Base-by-base conservation (phyloP, 2,888 invertebrate species). In the Limenitis camilla region DNA sequence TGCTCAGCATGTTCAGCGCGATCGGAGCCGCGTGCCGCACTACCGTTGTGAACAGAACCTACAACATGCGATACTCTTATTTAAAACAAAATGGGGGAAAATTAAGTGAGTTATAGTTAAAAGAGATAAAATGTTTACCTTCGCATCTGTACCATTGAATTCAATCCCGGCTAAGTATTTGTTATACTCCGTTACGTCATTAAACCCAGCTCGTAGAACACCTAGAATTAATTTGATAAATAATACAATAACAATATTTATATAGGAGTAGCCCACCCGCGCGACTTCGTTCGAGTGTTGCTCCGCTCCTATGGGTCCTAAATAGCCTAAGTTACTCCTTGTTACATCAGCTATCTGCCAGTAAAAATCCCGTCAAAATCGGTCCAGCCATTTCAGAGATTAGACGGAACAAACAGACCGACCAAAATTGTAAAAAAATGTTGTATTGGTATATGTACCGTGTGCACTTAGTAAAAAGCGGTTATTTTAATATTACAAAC, bases 21-120 rank as follows among this genome's bases (percentile, higher is more conserved):
- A 89, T 76, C 0, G 91, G 90, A 6, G 89, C 78, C 41, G 89
- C 81, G 72, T 90, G 90, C 0, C 80, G 75, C 0, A 88, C 75
- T n/a, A 78, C 68, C 1, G 88, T 88, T 0, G 90, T 89, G 69
- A 77, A 91, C 7, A 89, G 62, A 0, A 74, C 64, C 81, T 84
- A 62, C 2, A 40, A 42, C 9, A 4, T n/a, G 7, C 28, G 9
- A 40, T 10, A 3, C 19, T n/a, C n/a, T 19, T 19, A 19, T 19
- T 19, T 19, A 19, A 19, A 19, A 19, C 19, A 19, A 19, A 19
- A 19, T 19, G 19, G 19, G 2, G 1, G 28, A 11, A 41, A 6
- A 11, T 5, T 30, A 31, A 10, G 29, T 32, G 8, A 19, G 3
- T 42, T 10, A 8, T 40, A 28, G 4, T 7, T 27, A 2, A n/a